These are phyloP conservation scores for Eutrigla gurnardus DNA, from an alignment of 2,797 vertebrate species.

Conservation along the genomic window DNA sequence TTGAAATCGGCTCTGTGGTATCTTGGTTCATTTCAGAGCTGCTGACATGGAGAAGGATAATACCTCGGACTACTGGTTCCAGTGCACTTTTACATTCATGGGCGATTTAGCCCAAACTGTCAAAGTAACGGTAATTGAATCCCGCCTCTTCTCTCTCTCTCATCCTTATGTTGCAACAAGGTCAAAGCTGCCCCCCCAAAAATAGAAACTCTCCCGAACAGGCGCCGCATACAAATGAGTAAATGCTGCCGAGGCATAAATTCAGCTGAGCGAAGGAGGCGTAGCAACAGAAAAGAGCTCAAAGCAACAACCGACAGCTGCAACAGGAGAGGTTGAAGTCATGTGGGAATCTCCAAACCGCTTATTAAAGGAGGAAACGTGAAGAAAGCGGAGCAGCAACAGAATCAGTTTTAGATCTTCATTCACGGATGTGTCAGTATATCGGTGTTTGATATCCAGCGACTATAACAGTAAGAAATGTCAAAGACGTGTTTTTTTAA, in stretches of 20 bases:
- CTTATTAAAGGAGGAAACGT: background rate
- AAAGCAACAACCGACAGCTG: slow-evolving; percentile 7
- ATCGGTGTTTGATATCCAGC: background rate
- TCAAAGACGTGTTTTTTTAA: background rate
- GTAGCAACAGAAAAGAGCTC: background rate
- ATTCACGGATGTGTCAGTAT: background rate
- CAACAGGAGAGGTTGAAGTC: background rate
- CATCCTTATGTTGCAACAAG: slow-evolving; percentile 21
- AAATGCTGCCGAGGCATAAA: slow-evolving; percentile 21
- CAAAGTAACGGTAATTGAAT: slow-evolving; percentile 33
- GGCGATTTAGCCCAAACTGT: slow-evolving; percentile 14
- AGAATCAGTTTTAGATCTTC: background rate
- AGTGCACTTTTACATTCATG: background rate
- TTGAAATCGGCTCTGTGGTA: background rate
- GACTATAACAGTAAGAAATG: background rate
- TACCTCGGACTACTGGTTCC: background rate
- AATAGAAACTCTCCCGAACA: slow-evolving; percentile 30
- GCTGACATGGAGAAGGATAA: slow-evolving; percentile 16
- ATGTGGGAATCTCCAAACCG: fast-evolving
- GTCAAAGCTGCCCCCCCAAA: slow-evolving; percentile 24
- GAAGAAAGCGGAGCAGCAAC: background rate
- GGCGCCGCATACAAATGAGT: slow-evolving; percentile 50
- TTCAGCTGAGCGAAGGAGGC: slow-evolving; percentile 4
- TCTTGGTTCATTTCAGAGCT: slow-evolving; percentile 4
- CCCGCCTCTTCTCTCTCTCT: slow-evolving; percentile 11